Evolutionary conservation across 2,113 vertebrate species (phyloP).

Genomic region (Anarrhichthys ocellatus): DNA sequence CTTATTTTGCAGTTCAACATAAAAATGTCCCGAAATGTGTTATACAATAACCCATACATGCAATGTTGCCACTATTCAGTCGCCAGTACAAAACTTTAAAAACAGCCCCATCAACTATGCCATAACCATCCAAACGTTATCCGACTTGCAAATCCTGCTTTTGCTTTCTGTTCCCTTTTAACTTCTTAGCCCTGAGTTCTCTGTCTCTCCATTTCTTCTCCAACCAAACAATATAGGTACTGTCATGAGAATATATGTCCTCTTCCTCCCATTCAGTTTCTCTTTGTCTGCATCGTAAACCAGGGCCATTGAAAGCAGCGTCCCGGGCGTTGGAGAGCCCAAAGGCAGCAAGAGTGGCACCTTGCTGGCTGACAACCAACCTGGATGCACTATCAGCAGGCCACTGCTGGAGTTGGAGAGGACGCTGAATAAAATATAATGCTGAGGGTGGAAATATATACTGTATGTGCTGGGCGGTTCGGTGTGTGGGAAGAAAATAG

Average conservation of each 20-base stretch:
- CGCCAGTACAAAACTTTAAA: not conserved
- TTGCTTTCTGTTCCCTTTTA: slow-evolving; percentile 21
- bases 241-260: slow-evolving; percentile 56
- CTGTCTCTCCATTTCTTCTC: slow-evolving; percentile 24
- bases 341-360: slow-evolving; percentile 54
- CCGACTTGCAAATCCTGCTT: not conserved
- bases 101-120: not conserved
- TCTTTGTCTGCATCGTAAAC: slow-evolving; percentile 60
- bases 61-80: not conserved
- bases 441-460: slow-evolving; percentile 37
- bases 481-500: slow-evolving; percentile 44
- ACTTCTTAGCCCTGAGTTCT: slow-evolving; percentile 19
- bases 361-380: slow-evolving; percentile 65
- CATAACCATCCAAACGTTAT: slow-evolving; percentile 1
- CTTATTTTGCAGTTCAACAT: not conserved
- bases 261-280: slow-evolving; percentile 49
- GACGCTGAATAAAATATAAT: slow-evolving; percentile 72
- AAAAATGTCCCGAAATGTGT: not conserved
- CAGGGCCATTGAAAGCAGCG: slow-evolving; percentile 52
- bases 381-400: slow-evolving; percentile 55
- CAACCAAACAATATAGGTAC: slow-evolving; percentile 30
- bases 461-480: slow-evolving; percentile 30
- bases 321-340: slow-evolving; percentile 38
- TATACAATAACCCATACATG: not conserved
- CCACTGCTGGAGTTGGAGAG: slow-evolving; percentile 49